Conservation (phyloP, 2,113 vertebrate genomes). For the Leucoraja erinaceus region DNA sequence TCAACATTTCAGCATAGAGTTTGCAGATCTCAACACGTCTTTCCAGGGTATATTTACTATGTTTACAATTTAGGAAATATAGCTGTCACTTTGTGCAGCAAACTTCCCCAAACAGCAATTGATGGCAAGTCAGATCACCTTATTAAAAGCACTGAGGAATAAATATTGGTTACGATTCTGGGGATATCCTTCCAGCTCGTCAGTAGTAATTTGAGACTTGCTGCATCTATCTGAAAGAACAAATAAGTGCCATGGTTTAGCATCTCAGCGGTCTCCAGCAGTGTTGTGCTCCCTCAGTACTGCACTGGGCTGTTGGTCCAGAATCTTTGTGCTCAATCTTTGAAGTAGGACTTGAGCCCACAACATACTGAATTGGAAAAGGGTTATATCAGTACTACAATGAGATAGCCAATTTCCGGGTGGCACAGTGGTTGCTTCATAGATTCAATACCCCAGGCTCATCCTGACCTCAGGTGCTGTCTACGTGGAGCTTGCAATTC, state of each 20-base stretch:
- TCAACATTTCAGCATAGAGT: neutral
- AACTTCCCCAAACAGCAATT: neutral
- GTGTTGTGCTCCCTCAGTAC: neutral
- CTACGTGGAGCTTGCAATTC: no score
- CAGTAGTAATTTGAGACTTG: no score
- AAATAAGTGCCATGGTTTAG: neutral
- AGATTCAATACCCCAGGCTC: no score
- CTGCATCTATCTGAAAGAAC: neutral
- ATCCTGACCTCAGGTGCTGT: no score
- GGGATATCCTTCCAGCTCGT: no score
- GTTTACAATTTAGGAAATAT: neutral
- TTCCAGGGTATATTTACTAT: neutral
- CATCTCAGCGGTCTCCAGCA: neutral
- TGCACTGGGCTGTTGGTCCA: neutral
- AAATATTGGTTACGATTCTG: no score
- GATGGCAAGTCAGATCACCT: no score
- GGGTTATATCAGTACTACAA: no score
- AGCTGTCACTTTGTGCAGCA: neutral
- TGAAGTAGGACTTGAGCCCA: neutral
- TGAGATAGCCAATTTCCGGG: no score
- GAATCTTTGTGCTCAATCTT: neutral
- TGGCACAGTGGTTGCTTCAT: no score
- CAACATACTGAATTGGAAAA: no score
- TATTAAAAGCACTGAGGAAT: no score
- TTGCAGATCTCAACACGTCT: neutral